Base-by-base conservation (phyloP, 1,140 invertebrate genomes). In the Drosophila trapezifrons region DNA sequence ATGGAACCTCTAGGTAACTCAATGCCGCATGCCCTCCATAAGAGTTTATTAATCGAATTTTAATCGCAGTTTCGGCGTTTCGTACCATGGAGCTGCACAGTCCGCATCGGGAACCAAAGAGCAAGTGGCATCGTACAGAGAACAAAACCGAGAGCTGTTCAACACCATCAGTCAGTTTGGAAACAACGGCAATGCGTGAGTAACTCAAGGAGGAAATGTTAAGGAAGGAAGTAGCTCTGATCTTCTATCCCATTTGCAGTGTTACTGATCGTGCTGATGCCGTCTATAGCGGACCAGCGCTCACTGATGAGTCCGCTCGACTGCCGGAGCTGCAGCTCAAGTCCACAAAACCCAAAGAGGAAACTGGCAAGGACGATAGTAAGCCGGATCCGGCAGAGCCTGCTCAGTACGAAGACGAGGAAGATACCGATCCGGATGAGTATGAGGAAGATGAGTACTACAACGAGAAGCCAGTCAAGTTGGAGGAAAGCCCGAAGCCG, bases 41-140 rank as follows among this genome's bases (percentile, higher is more conserved):
- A 25, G 10, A 2, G 7, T 52, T 12, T 47, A 22, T 10, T 6
- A 7, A 75, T 37, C 1, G 2, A 10, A n/a, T 40, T 54, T 5
- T 0, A 5, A 18, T 62, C 43, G n/a, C 29, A 92, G 91, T 82
- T 96, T 96, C 90, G 96, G 96, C 17, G 96, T 97, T 20, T 95
- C 94, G 13, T 97, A 97, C 76, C 95, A 94, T 29, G 96, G 96
- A 13, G 96, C 95, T 2, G 96, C 96, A 4, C 96, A 97, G 91
- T 95, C 96, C 32, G 95, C 95, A 13, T 95, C 96, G 12, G 96
- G 96, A 69, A 93, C 94, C 42, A 93, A 94, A 85, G 92, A 93
- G 65, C 84, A 92, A 69, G 90, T 93, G 32, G 91, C 92, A 10
- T 91, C 92, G 70, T 86, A 93, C 86, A 91, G 93, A 35, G 92